A percentile compares a stretch with the other conserved stretches of the same genome.
Conservation (phyloP, 2,113 vertebrate genomes). For the Motacilla tschutschensis region DNA sequence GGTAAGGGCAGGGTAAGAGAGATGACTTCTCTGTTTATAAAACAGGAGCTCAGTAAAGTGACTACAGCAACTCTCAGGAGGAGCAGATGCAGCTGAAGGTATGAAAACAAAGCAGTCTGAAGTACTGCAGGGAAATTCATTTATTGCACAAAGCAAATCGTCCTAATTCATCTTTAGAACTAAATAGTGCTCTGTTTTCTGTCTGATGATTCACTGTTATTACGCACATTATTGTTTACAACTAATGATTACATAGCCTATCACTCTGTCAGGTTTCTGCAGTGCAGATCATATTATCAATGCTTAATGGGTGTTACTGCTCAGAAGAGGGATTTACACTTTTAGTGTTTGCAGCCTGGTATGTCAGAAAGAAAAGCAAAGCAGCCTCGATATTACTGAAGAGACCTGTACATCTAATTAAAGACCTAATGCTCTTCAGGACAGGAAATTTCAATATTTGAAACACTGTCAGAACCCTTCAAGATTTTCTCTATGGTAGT, state of each 20-base stretch:
- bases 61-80: slow-evolving; percentile 39
- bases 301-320: neutral
- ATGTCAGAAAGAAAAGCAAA: neutral
- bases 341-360: neutral
- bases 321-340: neutral
- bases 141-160: neutral
- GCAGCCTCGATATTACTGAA: neutral
- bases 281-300: neutral
- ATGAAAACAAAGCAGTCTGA: slow-evolving; percentile 3
- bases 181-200: neutral
- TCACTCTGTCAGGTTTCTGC: neutral
- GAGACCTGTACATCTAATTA: neutral
- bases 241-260: neutral
- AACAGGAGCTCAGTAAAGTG: slow-evolving; percentile 41
- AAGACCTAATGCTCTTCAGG: neutral
- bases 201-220: neutral
- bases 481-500: neutral
- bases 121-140: neutral
- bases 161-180: neutral
- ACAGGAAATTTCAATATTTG: neutral
- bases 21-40: slow-evolving; percentile 58
- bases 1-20: slow-evolving; percentile 56
- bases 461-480: neutral
- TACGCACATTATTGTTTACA: neutral
- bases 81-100: slow-evolving; percentile 10